A percentile compares a stretch with the other conserved stretches of the same genome.
Conservation (phyloP, 2,797 vertebrate species). For the Brachyalestes nurse region DNA sequence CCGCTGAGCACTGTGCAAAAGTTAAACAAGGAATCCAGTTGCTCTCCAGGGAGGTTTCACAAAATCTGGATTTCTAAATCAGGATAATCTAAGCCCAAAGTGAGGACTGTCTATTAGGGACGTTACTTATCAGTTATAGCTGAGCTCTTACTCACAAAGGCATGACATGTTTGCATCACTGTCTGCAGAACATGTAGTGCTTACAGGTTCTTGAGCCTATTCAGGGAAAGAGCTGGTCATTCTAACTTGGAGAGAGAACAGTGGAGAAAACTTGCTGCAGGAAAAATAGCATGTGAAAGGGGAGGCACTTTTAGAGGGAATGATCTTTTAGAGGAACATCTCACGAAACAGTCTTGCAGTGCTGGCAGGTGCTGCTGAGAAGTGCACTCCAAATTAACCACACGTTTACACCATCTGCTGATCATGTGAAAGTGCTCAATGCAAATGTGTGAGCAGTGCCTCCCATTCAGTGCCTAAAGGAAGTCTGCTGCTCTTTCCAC, state of each 20-base stretch:
- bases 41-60: not conserved
- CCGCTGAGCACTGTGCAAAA: not conserved
- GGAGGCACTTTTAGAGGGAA: not conserved
- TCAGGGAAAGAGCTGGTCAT: not conserved
- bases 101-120: not conserved
- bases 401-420: constrained; percentile 49
- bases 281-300: not conserved
- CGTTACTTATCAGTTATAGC: not conserved
- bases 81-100: not conserved
- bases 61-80: not conserved
- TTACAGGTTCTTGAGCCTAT: not conserved
- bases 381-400: constrained; percentile 41
- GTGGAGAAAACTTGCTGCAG: not conserved
- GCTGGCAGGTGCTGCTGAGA: constrained; percentile 45
- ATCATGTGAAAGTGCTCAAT: constrained; percentile 42
- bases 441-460: constrained; percentile 23
- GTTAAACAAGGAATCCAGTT: not conserved
- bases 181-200: not conserved
- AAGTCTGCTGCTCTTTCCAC: constrained; percentile 14
- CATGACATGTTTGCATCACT: not conserved
- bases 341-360: constrained; percentile 22
- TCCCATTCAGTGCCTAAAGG: constrained; percentile 23
- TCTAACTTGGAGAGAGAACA: not conserved
- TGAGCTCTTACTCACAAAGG: not conserved
- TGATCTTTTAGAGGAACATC: constrained; percentile 9